Base-by-base conservation (phyloP, 2,797 vertebrate genomes). In the Epinephelus coioides region DNA sequence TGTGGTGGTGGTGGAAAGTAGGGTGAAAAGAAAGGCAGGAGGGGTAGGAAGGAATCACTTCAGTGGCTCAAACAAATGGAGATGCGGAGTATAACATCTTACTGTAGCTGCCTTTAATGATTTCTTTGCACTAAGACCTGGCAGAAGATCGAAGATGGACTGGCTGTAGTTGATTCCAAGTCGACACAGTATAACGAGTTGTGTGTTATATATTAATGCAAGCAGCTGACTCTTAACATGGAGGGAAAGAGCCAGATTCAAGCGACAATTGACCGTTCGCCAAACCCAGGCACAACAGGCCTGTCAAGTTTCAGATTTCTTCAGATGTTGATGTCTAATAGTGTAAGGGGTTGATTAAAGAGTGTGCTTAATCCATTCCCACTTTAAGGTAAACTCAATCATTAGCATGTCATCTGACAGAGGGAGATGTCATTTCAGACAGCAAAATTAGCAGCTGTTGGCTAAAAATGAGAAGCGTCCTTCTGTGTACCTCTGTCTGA, bases 1-100 rank as follows among this genome's bases (percentile, higher is more conserved):
- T 74, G 78, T 62, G 78, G 75, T 70, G 81, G 34, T 8, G 34
- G 34, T 84, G 83, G 82, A 90, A 90, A 89, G 75, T 53, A 25
- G 79, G 78, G 85, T 53, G 70, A 89, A 85, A 85, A 86, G 18
- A 82, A 72, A 72, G 27, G 54, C 27, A 85, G 69, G 43, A 71
- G 69, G 55, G 70, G 44, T 51, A 51, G 50, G 79, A 66, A 78
- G 63, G 73, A 84, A 86, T 84, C 67, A 76, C 68, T 89, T 76
- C 12, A 77, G 73, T 60, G 72, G 66, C 62, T 85, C 46, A 73
- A 82, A 82, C 65, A 65, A 77, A 89, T 57, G 54, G 61, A 84
- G 76, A 69, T 51, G 57, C 19, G 63, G 69, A 44, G 66, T 79
- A 78, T 72, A 56, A 78, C 60, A 60, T 73, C 47, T 62, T n/a